Conservation (phyloP, 2,888 invertebrate genomes). For the Epistrophella euchroma region DNA sequence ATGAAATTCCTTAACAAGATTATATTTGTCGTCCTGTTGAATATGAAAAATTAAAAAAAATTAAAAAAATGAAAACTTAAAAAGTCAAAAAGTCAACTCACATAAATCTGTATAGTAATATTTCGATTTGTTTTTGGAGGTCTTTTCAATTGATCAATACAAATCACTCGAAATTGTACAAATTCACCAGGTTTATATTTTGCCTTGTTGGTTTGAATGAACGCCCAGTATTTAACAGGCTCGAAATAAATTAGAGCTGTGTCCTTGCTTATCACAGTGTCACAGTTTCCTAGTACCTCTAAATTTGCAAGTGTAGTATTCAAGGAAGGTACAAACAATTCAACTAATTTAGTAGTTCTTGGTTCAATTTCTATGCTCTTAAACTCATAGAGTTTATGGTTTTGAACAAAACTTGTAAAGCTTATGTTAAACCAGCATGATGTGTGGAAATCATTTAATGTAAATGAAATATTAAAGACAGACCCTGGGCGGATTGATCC, state of each 20-base stretch:
- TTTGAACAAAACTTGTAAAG: background rate
- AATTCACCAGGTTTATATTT: conserved; percentile 94
- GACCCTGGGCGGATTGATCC: conserved; percentile 15
- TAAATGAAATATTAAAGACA: conserved; percentile 31
- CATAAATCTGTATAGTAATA: conserved; percentile 86
- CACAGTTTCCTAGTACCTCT: conserved; percentile 2
- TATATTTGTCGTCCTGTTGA: conserved; percentile 89
- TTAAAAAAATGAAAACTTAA: conserved; percentile 97
- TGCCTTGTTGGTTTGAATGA: conserved; percentile 96
- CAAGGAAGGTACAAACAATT: background rate
- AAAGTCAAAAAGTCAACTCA: conserved; percentile 87
- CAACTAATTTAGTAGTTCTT: conserved; percentile 18
- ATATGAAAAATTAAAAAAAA: conserved; percentile 87
- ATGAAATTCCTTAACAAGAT: conserved; percentile 92
- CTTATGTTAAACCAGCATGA: conserved; percentile 47
- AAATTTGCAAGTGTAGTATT: background rate
- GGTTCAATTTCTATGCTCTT: conserved; percentile 41
- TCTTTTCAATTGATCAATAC: conserved; percentile 88
- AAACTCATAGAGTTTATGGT: background rate
- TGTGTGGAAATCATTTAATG: conserved; percentile 84
- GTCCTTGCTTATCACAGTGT: conserved; percentile 6
- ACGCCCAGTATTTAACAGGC: conserved; percentile 87
- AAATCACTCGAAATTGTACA: conserved; percentile 88
- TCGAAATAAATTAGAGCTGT: conserved; percentile 73
- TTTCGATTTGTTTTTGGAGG: conserved; percentile 86